Evolutionary conservation across 2,113 vertebrate species (phyloP).

Genomic region (Furnarius figulus): DNA sequence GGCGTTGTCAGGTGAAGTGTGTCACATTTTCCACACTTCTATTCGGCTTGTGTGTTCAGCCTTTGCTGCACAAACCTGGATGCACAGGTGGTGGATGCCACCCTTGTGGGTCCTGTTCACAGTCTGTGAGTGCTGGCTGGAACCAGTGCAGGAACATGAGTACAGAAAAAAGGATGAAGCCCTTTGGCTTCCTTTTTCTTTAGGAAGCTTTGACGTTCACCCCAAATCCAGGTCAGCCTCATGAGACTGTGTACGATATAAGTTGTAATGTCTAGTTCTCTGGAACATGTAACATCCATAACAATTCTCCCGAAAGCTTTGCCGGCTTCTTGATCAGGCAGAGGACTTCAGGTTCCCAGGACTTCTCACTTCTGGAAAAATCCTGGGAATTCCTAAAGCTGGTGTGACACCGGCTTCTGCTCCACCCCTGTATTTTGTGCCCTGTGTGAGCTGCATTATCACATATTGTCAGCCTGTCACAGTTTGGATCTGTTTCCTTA

Average conservation of each 20-base stretch:
- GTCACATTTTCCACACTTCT: not conserved
- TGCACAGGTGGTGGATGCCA: not conserved
- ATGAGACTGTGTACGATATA: accelerated
- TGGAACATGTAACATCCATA: not conserved
- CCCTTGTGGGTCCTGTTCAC: not conserved
- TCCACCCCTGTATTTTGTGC: not conserved
- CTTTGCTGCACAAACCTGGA: not conserved
- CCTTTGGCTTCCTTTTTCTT: not conserved
- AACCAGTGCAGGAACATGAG: not conserved
- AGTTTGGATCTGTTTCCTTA: not conserved
- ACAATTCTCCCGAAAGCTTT: not conserved
- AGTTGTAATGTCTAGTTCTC: not conserved
- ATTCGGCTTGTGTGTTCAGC: not conserved
- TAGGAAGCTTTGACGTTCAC: not conserved
- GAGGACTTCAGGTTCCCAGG: not conserved
- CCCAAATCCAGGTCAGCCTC: not conserved
- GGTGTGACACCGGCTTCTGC: not conserved
- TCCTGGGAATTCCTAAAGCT: not conserved
- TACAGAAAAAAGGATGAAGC: not conserved
- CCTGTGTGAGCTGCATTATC: not conserved
- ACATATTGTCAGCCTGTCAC: not conserved
- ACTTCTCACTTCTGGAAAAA: not conserved
- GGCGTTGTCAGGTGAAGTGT: not conserved
- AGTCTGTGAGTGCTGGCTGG: not conserved
- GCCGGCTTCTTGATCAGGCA: not conserved